Evolutionary conservation across 1,140 invertebrate species (phyloP), one percentile per base, ranked within the genome.

Genomic region (Lepidurus arcticus): DNA sequence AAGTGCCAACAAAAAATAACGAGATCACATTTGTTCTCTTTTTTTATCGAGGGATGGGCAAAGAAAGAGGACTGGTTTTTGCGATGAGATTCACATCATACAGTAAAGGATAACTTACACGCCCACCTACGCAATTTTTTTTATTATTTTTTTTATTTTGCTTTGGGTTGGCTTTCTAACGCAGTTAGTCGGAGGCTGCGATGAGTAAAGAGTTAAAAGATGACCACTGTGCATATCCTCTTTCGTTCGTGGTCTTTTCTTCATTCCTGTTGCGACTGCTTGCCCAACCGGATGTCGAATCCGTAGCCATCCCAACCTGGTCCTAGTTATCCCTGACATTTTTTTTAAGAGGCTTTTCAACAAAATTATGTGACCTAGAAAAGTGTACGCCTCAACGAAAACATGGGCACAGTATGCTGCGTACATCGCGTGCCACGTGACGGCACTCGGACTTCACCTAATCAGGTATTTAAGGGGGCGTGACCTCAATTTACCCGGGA

Each of bases 51-150:
- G n/a, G 13, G 53, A 13, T 65, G 13, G 53, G 8, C 13, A 13
- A 34, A 65, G 53, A 65, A 65, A 65, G 21, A 65, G 21, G 53
- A 65, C 53, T 21, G 53, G 53, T 65, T 65, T 65, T 65, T 65
- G 53, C 53, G 21, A 65, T 5, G 53, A 13, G 53, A 65, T 16
- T 16, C 53, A 65, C 1, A 65, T 21, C 16, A 65, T 65, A n/a
- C 53, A 65, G 53, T 13, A 65, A 65, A 7, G 53, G 53, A n/a
- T 65, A 65, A 65, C 53, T 65, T 65, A 7, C 53, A 65, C 34
- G 34, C 34, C 34, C 34, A 65, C 53, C 53, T 65, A 65, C 53
- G 53, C 53, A 65, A 21, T n/a, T 65, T 65, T 65, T 65, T 65
- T 8, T 65, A n/a, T 65, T 65, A 13, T 1, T 7, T 65, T 13